phyloP scores from a whole-genome alignment of 2,797 vertebrate species.

The Melopsittacus undulatus region DNA sequence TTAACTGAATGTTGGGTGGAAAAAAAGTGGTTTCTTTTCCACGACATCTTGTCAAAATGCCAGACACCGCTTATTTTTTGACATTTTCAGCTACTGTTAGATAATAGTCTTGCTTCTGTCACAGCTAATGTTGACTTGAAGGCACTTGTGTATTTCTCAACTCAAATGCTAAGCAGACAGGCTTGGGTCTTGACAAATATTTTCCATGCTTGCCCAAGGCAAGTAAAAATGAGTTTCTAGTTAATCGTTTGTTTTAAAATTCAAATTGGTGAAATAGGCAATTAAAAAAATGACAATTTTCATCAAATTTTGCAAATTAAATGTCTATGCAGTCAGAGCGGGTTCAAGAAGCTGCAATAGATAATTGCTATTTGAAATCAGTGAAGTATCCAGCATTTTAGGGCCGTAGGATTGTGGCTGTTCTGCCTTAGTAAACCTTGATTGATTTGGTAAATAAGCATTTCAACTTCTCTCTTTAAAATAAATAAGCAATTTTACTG shows the following conservation, averaged over 20 bases:
- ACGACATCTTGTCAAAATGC: conserved; percentile 70
- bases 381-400: conserved; percentile 65
- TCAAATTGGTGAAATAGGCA: conserved; percentile 60
- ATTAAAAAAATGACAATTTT: conserved; percentile 71
- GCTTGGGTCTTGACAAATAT: conserved; percentile 70
- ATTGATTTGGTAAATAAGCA: conserved; percentile 75
- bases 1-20: conserved; percentile 21
- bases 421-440: conserved; percentile 74
- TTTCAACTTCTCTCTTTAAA: conserved; percentile 75
- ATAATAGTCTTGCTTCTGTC: conserved; percentile 80
- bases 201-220: conserved; percentile 70
- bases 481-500: conserved; percentile 76
- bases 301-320: conserved; percentile 65
- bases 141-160: conserved; percentile 76
- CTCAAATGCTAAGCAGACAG: conserved; percentile 67
- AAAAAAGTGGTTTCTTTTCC: conserved; percentile 65
- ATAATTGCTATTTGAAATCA: conserved; percentile 69
- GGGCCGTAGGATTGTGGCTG: conserved; percentile 46
- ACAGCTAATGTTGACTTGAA: conserved; percentile 78
- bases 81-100: conserved; percentile 77
- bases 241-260: conserved; percentile 69
- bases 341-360: conserved; percentile 50
- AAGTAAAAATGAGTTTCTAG: conserved; percentile 63
- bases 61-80: conserved; percentile 78
- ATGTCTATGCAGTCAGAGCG: conserved; percentile 48